Conservation (phyloP, 2,888 invertebrate species). For the Patella ulyssiponensis region DNA sequence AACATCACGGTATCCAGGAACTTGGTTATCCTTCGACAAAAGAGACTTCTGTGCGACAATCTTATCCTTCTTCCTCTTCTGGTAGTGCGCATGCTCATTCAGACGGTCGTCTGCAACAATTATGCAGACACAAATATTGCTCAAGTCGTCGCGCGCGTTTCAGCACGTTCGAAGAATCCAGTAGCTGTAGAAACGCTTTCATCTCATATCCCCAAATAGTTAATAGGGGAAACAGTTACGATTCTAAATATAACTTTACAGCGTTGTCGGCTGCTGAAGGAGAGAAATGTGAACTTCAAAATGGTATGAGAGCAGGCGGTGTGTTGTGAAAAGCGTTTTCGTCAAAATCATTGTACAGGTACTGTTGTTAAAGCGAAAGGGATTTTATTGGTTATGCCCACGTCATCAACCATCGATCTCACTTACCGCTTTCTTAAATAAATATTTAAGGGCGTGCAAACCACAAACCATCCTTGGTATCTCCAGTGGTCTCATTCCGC, state of each 20-base stretch:
- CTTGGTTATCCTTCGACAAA: slow-evolving; percentile 35
- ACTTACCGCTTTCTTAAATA: too few relatives aligned
- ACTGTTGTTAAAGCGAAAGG: too few relatives aligned
- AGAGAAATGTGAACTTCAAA: neutral
- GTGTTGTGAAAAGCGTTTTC: too few relatives aligned
- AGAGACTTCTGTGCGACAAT: slow-evolving; percentile 30
- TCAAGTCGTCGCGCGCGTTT: slow-evolving; percentile 29
- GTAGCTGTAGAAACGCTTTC: neutral
- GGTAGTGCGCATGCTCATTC: slow-evolving; percentile 42
- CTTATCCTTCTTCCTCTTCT: slow-evolving; percentile 22
- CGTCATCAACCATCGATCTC: too few relatives aligned
- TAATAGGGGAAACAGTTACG: neutral
- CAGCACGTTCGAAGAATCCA: neutral
- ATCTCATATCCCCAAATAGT: neutral
- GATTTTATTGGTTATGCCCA: too few relatives aligned
- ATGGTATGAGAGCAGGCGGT: too few relatives aligned
- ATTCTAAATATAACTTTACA: neutral
- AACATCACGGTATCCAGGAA: slow-evolving; percentile 20
- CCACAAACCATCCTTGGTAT: too few relatives aligned
- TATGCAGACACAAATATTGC: slow-evolving; percentile 43
- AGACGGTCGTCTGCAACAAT: slow-evolving; percentile 38
- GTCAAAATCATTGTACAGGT: too few relatives aligned
- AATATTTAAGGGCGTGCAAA: too few relatives aligned
- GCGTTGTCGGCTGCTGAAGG: neutral
- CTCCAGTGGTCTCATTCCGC: too few relatives aligned